Evolutionary conservation across 2,888 invertebrate genomes (phyloP).

Genomic region (Sesia bembeciformis): DNA sequence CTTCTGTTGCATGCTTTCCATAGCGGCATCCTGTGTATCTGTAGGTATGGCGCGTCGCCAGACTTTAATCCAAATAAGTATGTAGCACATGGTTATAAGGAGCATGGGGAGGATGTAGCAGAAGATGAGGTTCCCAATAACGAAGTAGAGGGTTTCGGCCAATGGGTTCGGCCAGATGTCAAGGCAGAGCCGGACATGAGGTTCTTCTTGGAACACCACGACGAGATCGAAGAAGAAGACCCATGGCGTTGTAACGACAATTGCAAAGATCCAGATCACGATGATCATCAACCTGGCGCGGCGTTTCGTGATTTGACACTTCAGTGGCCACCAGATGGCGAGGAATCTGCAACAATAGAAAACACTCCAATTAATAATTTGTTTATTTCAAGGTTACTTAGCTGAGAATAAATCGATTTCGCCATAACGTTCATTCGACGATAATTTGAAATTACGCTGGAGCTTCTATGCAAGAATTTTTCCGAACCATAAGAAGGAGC

Average conservation of each 20-base stretch:
- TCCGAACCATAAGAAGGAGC: constrained; percentile 3
- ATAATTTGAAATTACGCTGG: no score
- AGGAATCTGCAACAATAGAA: constrained; percentile 85
- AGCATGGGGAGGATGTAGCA: constrained; percentile 94
- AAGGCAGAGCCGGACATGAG: constrained; percentile 83
- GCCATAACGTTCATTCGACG: no score
- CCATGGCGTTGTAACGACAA: constrained; percentile 92
- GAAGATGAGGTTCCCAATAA: constrained; percentile 89
- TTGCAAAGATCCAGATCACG: constrained; percentile 91
- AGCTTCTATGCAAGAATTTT: neutral
- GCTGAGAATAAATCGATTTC: neutral
- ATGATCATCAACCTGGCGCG: constrained; percentile 91
- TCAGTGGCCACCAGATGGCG: constrained; percentile 96
- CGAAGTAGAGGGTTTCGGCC: constrained; percentile 88
- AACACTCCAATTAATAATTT: constrained; percentile 4
- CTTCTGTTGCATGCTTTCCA: constrained; percentile 94
- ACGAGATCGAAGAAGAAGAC: constrained; percentile 90
- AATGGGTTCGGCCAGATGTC: constrained; percentile 91
- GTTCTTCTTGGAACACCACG: constrained; percentile 81
- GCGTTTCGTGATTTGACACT: constrained; percentile 91
- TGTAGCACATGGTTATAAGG: constrained; percentile 92
- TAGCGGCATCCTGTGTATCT: constrained; percentile 91
- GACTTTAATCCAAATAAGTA: constrained; percentile 93
- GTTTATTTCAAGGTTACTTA: neutral
- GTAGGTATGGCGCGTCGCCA: constrained; percentile 92